A percentile compares a stretch with the other conserved stretches of the same genome.
Evolutionary conservation across 1,140 invertebrate genomes (phyloP).

Genomic region (Dolichoris vasculosae): DNA sequence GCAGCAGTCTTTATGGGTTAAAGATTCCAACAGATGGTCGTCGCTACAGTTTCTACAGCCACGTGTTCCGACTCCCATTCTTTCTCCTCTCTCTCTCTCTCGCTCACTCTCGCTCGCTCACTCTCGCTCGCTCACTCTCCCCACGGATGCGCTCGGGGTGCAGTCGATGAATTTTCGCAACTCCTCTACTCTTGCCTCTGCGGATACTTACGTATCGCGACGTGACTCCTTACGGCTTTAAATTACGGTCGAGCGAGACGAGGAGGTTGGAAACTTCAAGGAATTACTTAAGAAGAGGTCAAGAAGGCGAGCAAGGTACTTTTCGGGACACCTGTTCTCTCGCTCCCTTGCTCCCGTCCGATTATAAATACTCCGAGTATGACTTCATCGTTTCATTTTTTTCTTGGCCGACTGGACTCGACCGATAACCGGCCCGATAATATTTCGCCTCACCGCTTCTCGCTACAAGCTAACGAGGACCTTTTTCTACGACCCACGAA

Average conservation of each 20-base stretch:
- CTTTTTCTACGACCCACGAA: too few species aligned
- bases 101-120: too few species aligned
- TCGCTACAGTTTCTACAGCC: not conserved
- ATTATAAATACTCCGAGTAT: not conserved
- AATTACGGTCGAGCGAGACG: not conserved
- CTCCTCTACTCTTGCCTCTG: not conserved
- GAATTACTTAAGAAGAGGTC: not conserved
- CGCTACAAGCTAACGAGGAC: too few species aligned
- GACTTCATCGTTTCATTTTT: not conserved
- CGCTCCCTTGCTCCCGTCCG: too few species aligned
- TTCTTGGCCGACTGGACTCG: too few species aligned
- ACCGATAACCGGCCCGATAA: too few species aligned
- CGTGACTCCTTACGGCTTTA: not conserved
- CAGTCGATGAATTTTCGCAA: not conserved
- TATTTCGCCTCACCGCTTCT: too few species aligned
- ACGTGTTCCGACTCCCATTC: not conserved
- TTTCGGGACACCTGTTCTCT: conserved; percentile 7
- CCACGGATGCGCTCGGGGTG: not conserved
- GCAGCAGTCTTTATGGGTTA: not conserved
- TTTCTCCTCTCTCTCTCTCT: too few species aligned
- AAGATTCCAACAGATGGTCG: conserved; percentile 69
- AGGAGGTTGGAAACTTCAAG: not conserved
- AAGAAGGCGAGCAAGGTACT: not conserved
- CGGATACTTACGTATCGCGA: not conserved
- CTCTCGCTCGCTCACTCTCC: not conserved